Evolutionary conservation across 2,888 invertebrate species (phyloP).

Genomic region (Odontothrips loti): DNA sequence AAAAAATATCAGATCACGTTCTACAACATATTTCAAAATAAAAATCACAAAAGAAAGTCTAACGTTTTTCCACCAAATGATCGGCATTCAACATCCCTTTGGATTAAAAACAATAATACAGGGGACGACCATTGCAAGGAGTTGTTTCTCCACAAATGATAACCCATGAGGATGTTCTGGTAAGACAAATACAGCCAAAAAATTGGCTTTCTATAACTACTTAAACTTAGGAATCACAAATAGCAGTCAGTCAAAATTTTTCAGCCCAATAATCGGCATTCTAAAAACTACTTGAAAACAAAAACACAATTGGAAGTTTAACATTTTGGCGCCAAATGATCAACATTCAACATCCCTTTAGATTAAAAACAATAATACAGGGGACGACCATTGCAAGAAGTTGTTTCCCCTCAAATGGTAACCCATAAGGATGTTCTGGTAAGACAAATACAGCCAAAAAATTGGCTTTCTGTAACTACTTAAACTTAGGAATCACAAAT

Average conservation of each 20-base stretch:
- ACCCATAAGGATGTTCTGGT: not conserved
- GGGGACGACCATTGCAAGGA: not conserved
- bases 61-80: not conserved
- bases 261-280: not conserved
- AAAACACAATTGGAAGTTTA: not conserved
- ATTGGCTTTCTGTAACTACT: not conserved
- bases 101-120: not conserved
- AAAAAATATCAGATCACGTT: not conserved
- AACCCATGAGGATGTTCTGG: not conserved
- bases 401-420: not conserved
- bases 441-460: not conserved
- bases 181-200: not conserved
- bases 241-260: slow-evolving; percentile 1
- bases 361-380: not conserved
- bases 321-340: not conserved
- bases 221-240: slow-evolving; percentile 1
- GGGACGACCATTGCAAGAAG: not conserved
- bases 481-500: not conserved
- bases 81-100: not conserved
- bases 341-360: not conserved
- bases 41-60: slow-evolving; percentile 1
- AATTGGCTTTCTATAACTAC: not conserved
- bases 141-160: not conserved
- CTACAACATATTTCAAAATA: slow-evolving; percentile 1
- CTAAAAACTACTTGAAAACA: not conserved